Evolutionary conservation across 2,797 vertebrate genomes (phyloP).

Genomic region (Gadopsis marmoratus): DNA sequence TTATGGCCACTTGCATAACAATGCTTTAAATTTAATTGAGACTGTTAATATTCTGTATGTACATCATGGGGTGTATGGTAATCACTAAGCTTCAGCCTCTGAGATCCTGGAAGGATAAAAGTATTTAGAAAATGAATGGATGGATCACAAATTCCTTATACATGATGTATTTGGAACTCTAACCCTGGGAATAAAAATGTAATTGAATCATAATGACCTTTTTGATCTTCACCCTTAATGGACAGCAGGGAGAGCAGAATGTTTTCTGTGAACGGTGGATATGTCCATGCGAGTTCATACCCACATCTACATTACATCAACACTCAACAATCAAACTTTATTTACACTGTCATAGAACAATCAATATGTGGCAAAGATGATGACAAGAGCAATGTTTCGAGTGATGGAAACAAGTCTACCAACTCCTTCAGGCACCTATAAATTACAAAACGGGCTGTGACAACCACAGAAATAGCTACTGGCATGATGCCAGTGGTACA

Average conservation of each 20-base stretch:
- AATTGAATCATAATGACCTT: constrained; percentile 32
- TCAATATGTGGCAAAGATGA: not conserved
- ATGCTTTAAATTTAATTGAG: not conserved
- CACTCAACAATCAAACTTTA: not conserved
- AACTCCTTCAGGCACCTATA: constrained; percentile 1
- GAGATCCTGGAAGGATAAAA: not conserved
- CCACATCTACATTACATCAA: not conserved
- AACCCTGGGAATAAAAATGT: constrained; percentile 8
- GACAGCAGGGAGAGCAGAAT: not conserved
- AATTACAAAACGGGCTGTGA: constrained; percentile 18
- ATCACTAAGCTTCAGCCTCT: not conserved
- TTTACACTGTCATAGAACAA: not conserved
- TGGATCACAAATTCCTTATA: constrained; percentile 21
- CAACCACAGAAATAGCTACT: constrained; percentile 23
- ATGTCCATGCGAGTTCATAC: constrained; percentile 3
- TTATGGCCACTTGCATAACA: not conserved
- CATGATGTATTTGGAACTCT: not conserved
- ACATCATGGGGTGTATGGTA: not conserved
- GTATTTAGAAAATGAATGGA: constrained; percentile 17
- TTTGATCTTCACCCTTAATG: constrained; percentile 27
- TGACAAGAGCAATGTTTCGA: constrained; percentile 1
- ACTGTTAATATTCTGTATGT: constrained; percentile 12
- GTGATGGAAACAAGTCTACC: constrained; percentile 6
- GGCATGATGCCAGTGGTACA: constrained; percentile 20
- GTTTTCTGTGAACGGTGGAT: constrained; percentile 16